These are phyloP conservation scores for Tachysurus vachellii DNA, from an alignment of 2,113 vertebrate genomes.

Conservation along the genomic window DNA sequence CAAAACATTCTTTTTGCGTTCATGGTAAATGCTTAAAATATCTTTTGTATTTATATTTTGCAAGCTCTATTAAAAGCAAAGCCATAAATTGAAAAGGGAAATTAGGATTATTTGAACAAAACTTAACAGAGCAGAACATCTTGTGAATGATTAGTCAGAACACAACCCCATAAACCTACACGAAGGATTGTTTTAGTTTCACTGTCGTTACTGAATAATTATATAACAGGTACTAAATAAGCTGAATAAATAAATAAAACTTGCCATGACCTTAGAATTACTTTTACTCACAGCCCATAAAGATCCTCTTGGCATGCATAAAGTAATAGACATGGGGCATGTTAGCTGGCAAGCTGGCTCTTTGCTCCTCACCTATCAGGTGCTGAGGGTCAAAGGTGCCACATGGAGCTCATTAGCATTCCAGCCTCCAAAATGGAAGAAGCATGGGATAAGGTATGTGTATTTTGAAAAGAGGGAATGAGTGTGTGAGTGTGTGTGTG, in stretches of 20 bases:
- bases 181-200: neutral
- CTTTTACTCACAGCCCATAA: neutral
- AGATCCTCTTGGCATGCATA: neutral
- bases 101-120: neutral
- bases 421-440: slow-evolving; percentile 58
- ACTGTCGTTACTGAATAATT: slow-evolving; percentile 25
- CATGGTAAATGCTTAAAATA: neutral
- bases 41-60: neutral
- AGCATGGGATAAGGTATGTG: slow-evolving; percentile 40
- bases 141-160: slow-evolving; percentile 3
- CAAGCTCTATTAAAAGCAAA: neutral
- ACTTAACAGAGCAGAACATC: slow-evolving; percentile 16
- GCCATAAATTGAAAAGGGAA: neutral
- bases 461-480: slow-evolving; percentile 45
- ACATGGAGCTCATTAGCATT: slow-evolving; percentile 73
- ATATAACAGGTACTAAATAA: neutral
- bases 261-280: neutral
- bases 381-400: slow-evolving; percentile 67
- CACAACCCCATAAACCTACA: neutral
- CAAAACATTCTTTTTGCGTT: neutral
- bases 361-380: slow-evolving; percentile 74
- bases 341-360: slow-evolving; percentile 55
- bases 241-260: slow-evolving; percentile 3
- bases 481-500: slow-evolving; percentile 53
- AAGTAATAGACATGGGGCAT: neutral